phyloP scores from a whole-genome alignment of 2,888 invertebrate genomes.

The Meiosimyza decipiens region DNA sequence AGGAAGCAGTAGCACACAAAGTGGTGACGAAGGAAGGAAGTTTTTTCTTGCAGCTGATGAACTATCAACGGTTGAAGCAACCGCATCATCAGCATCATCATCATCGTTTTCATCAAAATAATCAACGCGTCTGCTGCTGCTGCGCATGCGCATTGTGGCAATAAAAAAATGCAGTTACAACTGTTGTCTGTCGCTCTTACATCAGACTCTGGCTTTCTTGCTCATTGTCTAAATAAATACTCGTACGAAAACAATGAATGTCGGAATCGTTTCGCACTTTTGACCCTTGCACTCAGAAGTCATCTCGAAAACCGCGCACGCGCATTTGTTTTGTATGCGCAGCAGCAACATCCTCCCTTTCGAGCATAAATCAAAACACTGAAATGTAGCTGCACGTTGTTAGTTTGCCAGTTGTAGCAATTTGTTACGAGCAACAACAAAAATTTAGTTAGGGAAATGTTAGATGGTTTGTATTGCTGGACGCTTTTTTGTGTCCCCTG shows the following conservation, averaged over 20 bases:
- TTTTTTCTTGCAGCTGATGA: background rate
- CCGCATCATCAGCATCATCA: slow-evolving; percentile 9
- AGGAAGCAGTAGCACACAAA: background rate
- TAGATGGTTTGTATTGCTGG: too few species aligned
- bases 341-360: background rate
- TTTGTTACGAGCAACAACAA: too few species aligned
- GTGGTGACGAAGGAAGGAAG: background rate
- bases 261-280: slow-evolving; percentile 28
- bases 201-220: slow-evolving; percentile 3
- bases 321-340: slow-evolving; percentile 1
- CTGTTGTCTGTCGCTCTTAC: slow-evolving; percentile 21
- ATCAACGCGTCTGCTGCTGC: slow-evolving; percentile 27
- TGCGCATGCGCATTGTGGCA: slow-evolving; percentile 3
- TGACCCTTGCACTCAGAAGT: slow-evolving; percentile 33
- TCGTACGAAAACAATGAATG: background rate
- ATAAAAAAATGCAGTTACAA: background rate
- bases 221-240: slow-evolving; percentile 40
- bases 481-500: too few species aligned
- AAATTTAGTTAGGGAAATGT: too few species aligned
- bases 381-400: slow-evolving; percentile 9
- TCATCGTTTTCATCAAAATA: slow-evolving; percentile 9
- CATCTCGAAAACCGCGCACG: background rate
- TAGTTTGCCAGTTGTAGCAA: background rate
- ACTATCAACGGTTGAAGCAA: slow-evolving; percentile 4
- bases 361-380: slow-evolving; percentile 10